Base-by-base conservation (phyloP, 1,140 invertebrate species). In the Pemphigus obesinymphae region DNA sequence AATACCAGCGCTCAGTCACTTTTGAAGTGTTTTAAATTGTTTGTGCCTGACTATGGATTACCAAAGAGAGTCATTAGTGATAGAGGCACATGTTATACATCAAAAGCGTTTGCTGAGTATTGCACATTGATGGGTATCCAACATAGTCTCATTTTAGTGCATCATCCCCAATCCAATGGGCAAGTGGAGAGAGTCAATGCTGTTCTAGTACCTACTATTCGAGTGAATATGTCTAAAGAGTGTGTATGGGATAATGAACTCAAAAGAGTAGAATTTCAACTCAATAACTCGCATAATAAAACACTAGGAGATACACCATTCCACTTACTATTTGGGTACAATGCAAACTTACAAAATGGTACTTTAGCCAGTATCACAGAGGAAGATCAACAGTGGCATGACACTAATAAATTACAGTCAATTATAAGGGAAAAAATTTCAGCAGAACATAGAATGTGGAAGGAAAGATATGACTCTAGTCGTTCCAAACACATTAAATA, bases 231-330 rank as follows among this genome's bases (percentile, higher is more conserved):
- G 68, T 3, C 1, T 10, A 26, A 10, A 5, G 81, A 82, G 23
- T 17, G 34, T 20, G 43, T 6, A 20, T 82, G 81, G 81, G 81
- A 82, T 73, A 10, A 34, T 17, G 11, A 68, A 26, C 4, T 82
- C 4, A 0, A 1, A n/a, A 37, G 10, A 5, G 48, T 82, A 2
- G 13, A 82, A 29, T 23, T 34, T 23, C 31, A 82, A 23, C 23
- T 82, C 0, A 72, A 82, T 17, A 37, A 55, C 13, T 55, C 68
- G n/a, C 5, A 40, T 23, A 82, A 82, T 29, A 45, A 48, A 40
- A 68, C 81, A 3, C 72, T 68, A 26, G 81, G 81, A 3, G 31
- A 72, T 10, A 53, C 81, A n/a, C 43, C 66, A 11, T 82, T 82
- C 20, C 7, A 72, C 10, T 4, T 43, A 7, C 17, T 82, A 15